Base-by-base conservation (phyloP, 2,797 vertebrate genomes). In the Hybognathus amarus region DNA sequence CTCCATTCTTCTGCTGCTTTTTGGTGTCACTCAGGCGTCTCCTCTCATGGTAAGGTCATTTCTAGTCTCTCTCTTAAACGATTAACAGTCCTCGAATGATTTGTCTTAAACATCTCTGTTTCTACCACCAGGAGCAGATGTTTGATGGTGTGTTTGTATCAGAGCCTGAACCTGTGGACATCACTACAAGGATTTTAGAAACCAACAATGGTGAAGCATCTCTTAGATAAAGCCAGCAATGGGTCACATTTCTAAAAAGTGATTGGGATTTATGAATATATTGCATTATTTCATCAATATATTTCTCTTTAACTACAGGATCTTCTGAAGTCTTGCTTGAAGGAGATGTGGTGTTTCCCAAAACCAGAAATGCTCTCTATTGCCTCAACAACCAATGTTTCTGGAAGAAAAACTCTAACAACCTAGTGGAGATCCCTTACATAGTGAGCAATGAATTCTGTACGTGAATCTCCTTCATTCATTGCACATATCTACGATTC, bases 241-340 rank as follows among this genome's bases (percentile, higher is more conserved):
- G 3, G 1, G 11, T 27, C 56, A 59, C n/a, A 24, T 33, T 33
- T 66, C 7, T 22, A 9, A 38, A 38, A 45, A 27, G 22, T n/a
- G 8, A 10, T 61, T 0, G 0, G 24, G 17, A 11, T 38, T n/a
- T 11, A 27, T 56, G 52, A 47, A 30, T 3, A 40, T 17, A 20
- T 59, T 63, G 17, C 2, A 4, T 18, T 40, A 20, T 20, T 68
- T 38, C 7, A 47, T 11, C 0, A 80, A 20, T 10, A 1, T 36
- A 3, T 24, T 30, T 42, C 47, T 77, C 5, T 79, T 64, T 36
- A 15, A 24, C 33, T 69, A 12, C 76, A 87, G 86, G 38, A 70
- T 89, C 86, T 73, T 80, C 52, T 54, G 73, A 86, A 83, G 18
- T 84, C 73, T 59, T 89, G 86, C 8, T 88, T 61, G 89, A 89